phyloP scores from a whole-genome alignment of 2,797 vertebrate species.

The Rhabdophis nuchalis region DNA sequence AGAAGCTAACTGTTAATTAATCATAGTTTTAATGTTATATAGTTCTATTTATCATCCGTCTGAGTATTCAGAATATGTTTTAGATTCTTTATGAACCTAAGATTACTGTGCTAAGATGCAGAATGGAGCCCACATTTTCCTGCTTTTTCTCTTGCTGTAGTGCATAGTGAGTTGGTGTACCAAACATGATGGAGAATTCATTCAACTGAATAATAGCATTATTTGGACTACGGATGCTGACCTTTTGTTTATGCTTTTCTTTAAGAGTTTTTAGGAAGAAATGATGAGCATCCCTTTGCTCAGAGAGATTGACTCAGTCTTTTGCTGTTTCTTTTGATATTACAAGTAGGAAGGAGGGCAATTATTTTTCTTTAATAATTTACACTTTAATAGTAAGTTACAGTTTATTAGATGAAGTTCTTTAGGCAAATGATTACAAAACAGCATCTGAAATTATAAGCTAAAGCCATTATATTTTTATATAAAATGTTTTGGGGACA shows the following conservation, averaged over 20 bases:
- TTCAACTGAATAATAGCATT: neutral
- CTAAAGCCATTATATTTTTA: neutral
- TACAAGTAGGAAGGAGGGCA: neutral
- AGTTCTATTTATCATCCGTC: neutral
- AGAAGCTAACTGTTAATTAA: constrained; percentile 17
- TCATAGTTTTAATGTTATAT: neutral
- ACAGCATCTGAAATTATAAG: neutral
- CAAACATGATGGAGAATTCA: neutral
- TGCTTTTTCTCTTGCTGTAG: neutral
- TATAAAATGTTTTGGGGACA: neutral
- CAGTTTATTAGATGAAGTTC: neutral
- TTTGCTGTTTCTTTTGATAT: neutral
- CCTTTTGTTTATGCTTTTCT: neutral
- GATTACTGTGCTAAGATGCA: neutral
- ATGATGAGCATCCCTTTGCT: neutral
- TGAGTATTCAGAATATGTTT: neutral
- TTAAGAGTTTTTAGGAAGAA: neutral
- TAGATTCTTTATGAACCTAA: neutral
- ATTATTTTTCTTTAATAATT: neutral
- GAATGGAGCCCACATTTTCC: constrained; percentile 1
- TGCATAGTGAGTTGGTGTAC: neutral
- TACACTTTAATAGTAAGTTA: neutral
- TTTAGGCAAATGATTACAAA: neutral
- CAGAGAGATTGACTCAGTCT: neutral
- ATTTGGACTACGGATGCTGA: neutral